phyloP scores from a whole-genome alignment of 2,113 vertebrate genomes.

The Equus quagga region DNA sequence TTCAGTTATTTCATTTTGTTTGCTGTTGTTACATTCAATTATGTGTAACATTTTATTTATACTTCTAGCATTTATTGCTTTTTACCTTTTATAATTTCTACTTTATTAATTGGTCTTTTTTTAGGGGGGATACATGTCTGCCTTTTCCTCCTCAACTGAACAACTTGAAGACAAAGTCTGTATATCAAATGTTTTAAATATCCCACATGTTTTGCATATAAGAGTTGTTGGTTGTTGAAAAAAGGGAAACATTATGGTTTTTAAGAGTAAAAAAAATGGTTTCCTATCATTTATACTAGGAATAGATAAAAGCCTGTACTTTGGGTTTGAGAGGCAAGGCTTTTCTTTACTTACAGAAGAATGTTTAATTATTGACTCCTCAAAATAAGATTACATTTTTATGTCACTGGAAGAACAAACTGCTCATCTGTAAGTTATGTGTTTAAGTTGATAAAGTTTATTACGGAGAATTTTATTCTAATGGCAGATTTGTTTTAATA shows the following conservation, averaged over 20 bases:
- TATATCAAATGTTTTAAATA: conserved; percentile 18
- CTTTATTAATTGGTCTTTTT: conserved; percentile 7
- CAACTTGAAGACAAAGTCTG: background rate
- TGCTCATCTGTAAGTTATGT: background rate
- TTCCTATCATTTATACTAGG: background rate
- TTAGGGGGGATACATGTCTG: background rate
- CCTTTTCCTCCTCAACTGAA: conserved; percentile 12
- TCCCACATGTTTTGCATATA: background rate
- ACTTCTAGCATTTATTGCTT: background rate
- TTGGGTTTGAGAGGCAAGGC: background rate
- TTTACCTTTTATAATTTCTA: conserved; percentile 47
- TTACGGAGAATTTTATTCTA: conserved; percentile 19
- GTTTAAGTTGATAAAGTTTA: background rate
- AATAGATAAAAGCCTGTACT: background rate
- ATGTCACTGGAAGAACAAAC: background rate
- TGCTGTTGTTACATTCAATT: background rate
- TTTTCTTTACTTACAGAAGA: conserved; percentile 21
- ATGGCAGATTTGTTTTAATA: conserved; percentile 11
- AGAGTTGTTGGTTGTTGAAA: conserved; percentile 35
- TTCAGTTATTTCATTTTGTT: conserved; percentile 35
- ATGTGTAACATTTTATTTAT: conserved; percentile 35
- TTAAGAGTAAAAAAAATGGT: background rate
- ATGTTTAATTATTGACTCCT: conserved; percentile 26
- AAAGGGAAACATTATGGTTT: background rate
- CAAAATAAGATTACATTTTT: conserved; percentile 43